These are phyloP conservation scores for Lysandra bellargus DNA, from an alignment of 2,888 invertebrate genomes.

Conservation along the genomic window DNA sequence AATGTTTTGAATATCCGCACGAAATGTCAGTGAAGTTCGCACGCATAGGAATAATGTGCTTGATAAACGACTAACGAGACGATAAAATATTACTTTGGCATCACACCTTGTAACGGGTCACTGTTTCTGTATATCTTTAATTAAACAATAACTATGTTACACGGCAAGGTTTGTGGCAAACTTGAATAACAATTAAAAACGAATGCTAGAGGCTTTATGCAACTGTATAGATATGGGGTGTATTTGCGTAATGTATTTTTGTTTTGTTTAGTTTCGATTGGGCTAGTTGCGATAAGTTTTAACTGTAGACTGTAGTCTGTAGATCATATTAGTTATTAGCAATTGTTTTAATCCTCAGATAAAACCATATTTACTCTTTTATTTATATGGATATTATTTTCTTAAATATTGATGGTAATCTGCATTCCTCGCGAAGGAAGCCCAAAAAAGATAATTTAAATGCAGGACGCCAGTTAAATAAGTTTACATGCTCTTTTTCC, in stretches of 20 bases:
- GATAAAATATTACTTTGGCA: neutral
- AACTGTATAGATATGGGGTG: neutral
- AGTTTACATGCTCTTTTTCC: neutral
- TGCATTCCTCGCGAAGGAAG: neutral
- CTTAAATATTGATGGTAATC: neutral
- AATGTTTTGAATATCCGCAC: slow-evolving; percentile 26
- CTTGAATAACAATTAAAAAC: neutral
- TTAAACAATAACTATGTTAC: neutral
- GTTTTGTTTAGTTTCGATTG: no score
- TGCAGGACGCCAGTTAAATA: neutral
- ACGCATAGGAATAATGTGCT: slow-evolving; percentile 7
- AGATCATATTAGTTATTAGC: no score
- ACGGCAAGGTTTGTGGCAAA: neutral
- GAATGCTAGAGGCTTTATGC: neutral
- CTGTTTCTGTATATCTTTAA: neutral
- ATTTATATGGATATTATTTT: no score
- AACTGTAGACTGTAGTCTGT: no score
- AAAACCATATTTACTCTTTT: no score
- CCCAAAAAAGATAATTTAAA: neutral
- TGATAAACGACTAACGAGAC: slow-evolving; percentile 18
- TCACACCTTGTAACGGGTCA: slow-evolving; percentile 19
- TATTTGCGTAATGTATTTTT: no score
- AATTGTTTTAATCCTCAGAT: no score
- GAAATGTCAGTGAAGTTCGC: slow-evolving; percentile 26
- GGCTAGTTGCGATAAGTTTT: no score